Conservation (phyloP, 2,797 vertebrate species). For the Linurgus olivaceus region DNA sequence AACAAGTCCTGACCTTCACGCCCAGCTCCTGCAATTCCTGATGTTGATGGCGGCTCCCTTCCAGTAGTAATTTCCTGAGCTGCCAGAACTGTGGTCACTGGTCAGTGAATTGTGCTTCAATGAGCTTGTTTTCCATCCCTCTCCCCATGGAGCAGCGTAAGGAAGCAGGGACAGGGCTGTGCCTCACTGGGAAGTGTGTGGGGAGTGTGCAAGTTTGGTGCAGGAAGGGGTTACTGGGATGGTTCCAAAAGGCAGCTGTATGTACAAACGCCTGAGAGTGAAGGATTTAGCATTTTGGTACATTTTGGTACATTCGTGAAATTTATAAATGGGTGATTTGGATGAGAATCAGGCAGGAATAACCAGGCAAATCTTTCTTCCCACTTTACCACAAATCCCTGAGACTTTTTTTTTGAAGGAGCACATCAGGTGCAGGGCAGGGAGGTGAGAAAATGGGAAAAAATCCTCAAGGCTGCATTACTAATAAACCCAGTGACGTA, state of each 20-base stretch:
- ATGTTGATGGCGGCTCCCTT: neutral
- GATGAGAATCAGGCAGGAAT: neutral
- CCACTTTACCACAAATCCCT: neutral
- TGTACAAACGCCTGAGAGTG: rapidly evolving
- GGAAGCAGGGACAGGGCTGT: neutral
- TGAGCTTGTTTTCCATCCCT: neutral
- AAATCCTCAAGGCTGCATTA: neutral
- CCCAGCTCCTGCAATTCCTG: neutral
- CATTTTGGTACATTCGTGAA: neutral
- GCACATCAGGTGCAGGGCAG: rapidly evolving
- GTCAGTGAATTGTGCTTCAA: neutral
- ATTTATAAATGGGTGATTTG: neutral
- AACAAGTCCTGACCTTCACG: neutral
- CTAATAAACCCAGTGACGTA: neutral
- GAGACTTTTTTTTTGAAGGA: neutral
- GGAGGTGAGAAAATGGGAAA: neutral
- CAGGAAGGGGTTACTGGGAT: neutral
- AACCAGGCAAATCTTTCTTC: neutral
- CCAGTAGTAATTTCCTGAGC: neutral
- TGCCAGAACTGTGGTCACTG: neutral
- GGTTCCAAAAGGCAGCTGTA: neutral
- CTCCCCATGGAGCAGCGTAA: neutral
- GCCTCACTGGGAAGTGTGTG: neutral
- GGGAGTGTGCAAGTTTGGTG: neutral
- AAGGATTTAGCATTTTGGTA: neutral